Evolutionary conservation across 2,113 vertebrate species (phyloP).

Genomic region (Erpornis zantholeuca): DNA sequence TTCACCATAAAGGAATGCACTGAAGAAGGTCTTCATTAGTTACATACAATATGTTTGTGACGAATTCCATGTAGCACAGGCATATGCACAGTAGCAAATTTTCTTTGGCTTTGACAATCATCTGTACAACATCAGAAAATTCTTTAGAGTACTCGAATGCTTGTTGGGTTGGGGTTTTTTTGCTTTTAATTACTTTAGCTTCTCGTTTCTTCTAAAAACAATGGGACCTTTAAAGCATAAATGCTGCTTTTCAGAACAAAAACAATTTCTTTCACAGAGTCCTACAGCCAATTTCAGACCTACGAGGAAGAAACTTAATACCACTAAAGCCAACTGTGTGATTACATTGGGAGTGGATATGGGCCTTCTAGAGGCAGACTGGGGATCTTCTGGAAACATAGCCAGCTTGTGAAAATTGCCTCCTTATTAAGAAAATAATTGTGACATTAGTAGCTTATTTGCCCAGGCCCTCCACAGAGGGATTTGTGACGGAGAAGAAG

Average conservation of each 20-base stretch:
- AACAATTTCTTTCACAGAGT: background rate
- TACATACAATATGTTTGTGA: background rate
- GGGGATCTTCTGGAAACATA: background rate
- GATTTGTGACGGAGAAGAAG: background rate
- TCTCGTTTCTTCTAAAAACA: background rate
- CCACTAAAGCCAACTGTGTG: background rate
- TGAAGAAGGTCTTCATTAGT: slow-evolving; percentile 4
- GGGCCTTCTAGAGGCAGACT: background rate
- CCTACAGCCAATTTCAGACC: background rate
- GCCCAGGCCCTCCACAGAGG: fast-evolving
- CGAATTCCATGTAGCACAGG: background rate
- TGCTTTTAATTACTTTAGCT: background rate
- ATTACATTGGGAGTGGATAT: background rate
- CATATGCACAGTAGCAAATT: background rate
- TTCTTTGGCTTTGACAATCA: slow-evolving; percentile 20
- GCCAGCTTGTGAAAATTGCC: background rate
- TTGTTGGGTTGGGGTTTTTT: background rate
- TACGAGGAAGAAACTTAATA: background rate
- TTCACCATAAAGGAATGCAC: background rate
- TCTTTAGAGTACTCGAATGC: background rate
- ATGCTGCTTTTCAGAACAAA: background rate
- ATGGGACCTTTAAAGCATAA: background rate
- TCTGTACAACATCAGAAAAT: slow-evolving; percentile 46
- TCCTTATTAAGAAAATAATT: background rate
- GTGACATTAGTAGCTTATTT: background rate